phyloP scores from a whole-genome alignment of 1,140 invertebrate genomes.

The Diploscapter pachys region DNA sequence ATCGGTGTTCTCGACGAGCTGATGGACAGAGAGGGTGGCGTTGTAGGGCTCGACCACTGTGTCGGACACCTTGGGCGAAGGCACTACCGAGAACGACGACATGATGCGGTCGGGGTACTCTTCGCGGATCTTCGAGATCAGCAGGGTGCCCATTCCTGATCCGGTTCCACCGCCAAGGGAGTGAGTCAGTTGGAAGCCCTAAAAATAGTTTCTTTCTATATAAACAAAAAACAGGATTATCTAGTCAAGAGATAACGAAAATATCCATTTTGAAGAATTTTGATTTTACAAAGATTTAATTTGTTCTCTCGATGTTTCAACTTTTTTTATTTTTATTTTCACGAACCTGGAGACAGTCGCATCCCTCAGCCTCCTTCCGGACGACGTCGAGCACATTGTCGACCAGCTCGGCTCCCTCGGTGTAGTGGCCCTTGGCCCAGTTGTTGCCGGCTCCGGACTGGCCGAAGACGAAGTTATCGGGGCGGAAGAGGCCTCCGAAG shows the following conservation, averaged over 20 bases:
- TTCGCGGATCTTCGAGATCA: slow-evolving; percentile 65
- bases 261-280: no score
- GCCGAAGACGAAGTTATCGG: slow-evolving; percentile 82
- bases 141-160: slow-evolving; percentile 64
- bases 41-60: slow-evolving; percentile 76
- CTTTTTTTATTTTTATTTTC: no score
- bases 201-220: no score
- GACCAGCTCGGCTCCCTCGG: slow-evolving; percentile 81
- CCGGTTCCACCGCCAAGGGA: slow-evolving; percentile 62
- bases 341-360: slow-evolving; percentile 64
- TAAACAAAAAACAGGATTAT: no score
- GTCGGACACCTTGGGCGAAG: slow-evolving; percentile 78
- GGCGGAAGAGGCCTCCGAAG: slow-evolving; percentile 75
- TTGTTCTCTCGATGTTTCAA: no score
- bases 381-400: slow-evolving; percentile 80
- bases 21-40: slow-evolving; percentile 70
- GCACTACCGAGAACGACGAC: slow-evolving; percentile 83
- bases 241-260: no score
- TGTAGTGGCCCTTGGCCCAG: slow-evolving; percentile 87
- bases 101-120: slow-evolving; percentile 79
- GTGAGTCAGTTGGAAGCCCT: slow-evolving; percentile 61
- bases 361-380: slow-evolving; percentile 79
- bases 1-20: slow-evolving; percentile 72
- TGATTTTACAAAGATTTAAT: no score
- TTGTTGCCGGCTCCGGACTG: slow-evolving; percentile 79